Conservation (phyloP, 2,888 invertebrate species). For the Pollenia amentaria region DNA sequence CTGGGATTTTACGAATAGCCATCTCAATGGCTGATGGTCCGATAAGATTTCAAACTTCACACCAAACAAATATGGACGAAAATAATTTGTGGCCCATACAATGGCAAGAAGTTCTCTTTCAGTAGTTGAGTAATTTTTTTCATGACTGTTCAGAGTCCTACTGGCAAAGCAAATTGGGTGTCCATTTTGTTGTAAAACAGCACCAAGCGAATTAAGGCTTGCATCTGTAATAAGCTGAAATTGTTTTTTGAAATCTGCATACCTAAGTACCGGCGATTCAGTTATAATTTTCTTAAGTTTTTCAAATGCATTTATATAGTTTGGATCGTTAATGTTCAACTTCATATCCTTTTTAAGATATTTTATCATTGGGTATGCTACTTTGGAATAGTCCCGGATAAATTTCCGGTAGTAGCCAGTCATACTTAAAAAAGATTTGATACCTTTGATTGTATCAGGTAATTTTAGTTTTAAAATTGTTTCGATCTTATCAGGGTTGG, state of each 20-base stretch:
- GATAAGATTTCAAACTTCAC: conserved; percentile 20
- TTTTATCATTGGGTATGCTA: conserved; percentile 58
- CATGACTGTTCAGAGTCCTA: conserved; percentile 63
- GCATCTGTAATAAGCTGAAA: conserved; percentile 65
- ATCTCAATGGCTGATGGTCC: conserved; percentile 27
- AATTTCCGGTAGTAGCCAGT: conserved; percentile 76
- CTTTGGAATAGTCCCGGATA: conserved; percentile 69
- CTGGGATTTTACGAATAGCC: conserved; percentile 48
- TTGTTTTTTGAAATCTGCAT: conserved; percentile 45
- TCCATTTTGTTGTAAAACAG: conserved; percentile 60
- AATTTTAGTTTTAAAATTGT: conserved; percentile 73
- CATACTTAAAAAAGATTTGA: conserved; percentile 74
- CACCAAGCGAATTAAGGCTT: conserved; percentile 56
- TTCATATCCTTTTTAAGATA: conserved; percentile 32
- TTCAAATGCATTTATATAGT: conserved; percentile 63
- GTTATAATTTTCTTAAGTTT: conserved; percentile 59
- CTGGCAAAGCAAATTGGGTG: conserved; percentile 64
- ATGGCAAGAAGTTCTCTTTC: conserved; percentile 52
- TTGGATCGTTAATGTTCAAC: conserved; percentile 49
- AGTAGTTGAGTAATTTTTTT: conserved; percentile 62
- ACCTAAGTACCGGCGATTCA: conserved; percentile 50
- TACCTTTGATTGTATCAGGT: conserved; percentile 60
- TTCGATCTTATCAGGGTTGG: conserved; percentile 75
- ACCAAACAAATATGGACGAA: conserved; percentile 37
- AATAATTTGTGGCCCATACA: conserved; percentile 8